phyloP scores from a whole-genome alignment of 2,113 vertebrate genomes.

The Ophiodon elongatus region DNA sequence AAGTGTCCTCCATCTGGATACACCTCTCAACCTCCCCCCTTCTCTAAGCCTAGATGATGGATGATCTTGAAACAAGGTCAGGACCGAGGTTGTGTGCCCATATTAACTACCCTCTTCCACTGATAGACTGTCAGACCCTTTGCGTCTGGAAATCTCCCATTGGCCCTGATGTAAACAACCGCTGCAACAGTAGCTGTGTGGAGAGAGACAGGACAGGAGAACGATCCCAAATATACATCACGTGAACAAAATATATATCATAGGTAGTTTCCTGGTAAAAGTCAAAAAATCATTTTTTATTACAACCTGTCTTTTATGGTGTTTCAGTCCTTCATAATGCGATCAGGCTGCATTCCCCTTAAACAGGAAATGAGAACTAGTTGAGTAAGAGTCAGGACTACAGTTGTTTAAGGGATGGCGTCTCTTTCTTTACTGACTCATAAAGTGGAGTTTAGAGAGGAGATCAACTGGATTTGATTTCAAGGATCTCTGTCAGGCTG shows the following conservation, averaged over 20 bases:
- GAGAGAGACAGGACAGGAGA: constrained; percentile 1
- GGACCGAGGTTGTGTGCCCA: constrained; percentile 67
- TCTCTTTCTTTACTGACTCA: constrained; percentile 61
- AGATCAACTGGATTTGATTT: constrained; percentile 65
- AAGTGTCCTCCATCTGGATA: constrained; percentile 56
- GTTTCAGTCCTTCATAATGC: constrained; percentile 46
- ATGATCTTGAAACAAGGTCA: constrained; percentile 69
- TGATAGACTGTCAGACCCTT: constrained; percentile 69
- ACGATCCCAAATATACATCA: constrained; percentile 22
- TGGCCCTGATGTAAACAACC: constrained; percentile 70
- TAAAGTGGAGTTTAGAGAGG: constrained; percentile 45
- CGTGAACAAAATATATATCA: constrained; percentile 12
- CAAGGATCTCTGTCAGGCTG: constrained; percentile 37
- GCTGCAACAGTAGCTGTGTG: constrained; percentile 22
- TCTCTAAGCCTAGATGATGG: constrained; percentile 67
- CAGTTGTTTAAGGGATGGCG: constrained; percentile 24
- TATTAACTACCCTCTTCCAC: constrained; percentile 71
- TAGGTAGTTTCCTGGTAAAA: constrained; percentile 16
- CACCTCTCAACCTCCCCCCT: constrained; percentile 50
- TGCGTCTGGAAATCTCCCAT: constrained; percentile 55
- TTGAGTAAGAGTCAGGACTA: constrained; percentile 36
- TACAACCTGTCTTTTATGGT: constrained; percentile 37
- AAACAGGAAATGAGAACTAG: constrained; percentile 62
- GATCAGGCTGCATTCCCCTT: constrained; percentile 39
- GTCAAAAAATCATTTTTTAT: constrained; percentile 26